Base-by-base conservation (phyloP, 2,888 invertebrate species). In the Meteorus colon region DNA sequence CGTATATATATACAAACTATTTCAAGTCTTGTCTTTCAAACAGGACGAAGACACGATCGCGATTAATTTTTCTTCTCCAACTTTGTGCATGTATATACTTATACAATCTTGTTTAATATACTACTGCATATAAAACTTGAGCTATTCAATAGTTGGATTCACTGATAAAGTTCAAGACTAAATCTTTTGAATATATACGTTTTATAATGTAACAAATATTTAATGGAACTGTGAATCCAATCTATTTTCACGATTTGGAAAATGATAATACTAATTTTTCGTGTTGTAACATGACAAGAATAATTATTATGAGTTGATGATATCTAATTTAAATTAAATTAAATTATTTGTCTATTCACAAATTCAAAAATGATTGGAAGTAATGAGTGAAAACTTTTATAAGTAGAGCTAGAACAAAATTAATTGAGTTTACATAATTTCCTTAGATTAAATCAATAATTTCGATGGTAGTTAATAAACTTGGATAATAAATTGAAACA, bases 21-120 rank as follows among this genome's bases (percentile, higher is more conserved):
- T 34, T 62, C 48, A 80, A 79, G 79, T 78, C 76, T 78, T 76
- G 79, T 79, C 72, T 59, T 60, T 65, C 73, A 70, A 29, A 69
- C 55, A 71, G 79, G 77, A 75, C 73, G 73, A 77, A 78, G 69
- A 77, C 66, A 8, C 51, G 34, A 65, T 73, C 68, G n/a, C 45
- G 55, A 71, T 73, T 74, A 68, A 71, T 68, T 73, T 68, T 45
- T 14, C 19, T 19, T 51, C 8, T 60, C 14, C n/a, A 34, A 62
- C 24, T 24, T 71, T n/a, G 62, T 71, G n/a, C 59, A 29, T 51
- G 8, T 62, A 31, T 48, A 19, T 29, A 69, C 51, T 60, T 60
- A 16, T 16, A 19, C 45, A 37, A 59, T 19, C 27, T 62, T 12
- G 55, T n/a, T 55, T 16, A 27, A 65, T 34, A 55, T 63, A 34